Evolutionary conservation across 2,113 vertebrate genomes (phyloP), one percentile per base, ranked within the genome.

Genomic region (Rynchops niger): DNA sequence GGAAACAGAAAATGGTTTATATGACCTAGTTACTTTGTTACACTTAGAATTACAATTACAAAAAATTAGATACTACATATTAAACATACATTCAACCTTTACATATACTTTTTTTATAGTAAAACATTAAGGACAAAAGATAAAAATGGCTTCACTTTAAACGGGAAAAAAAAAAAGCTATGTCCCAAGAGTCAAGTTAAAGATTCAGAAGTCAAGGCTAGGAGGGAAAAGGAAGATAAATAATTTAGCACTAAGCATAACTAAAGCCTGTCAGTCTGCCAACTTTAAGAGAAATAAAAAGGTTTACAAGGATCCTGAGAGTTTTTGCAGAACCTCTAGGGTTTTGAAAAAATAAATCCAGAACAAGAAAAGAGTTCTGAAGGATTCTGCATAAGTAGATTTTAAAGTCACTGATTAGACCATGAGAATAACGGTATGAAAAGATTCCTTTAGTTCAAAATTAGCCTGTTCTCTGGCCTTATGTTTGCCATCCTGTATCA

Each of bases 201-300:
- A 97, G 95, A 95, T 93, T 93, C 92, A 93, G 92, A 95, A 97
- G 96, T 93, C 94, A 71, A 43, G 82, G 86, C 86, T 87, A 86
- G 95, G 86, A 95, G 82, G 93, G 71, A 89, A 93, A 94, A 95
- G 83, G 90, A 91, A 97, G 98, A 97, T 97, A 97, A 98, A 98
- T 98, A 97, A 98, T 97, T 97, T 88, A 98, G 97, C 77, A 88
- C 95, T 93, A 91, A 98, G 97, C 97, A 97, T 96, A 98, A 97
- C 96, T 96, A 89, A 97, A 95, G 94, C 53, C 96, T 97, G 97
- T 94, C 94, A 96, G 86, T 95, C 96, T 95, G 96, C 96, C 95
- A 97, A 86, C 78, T 93, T 86, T 77, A 82, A 95, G 90, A 93
- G 96, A 97, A 96, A 97, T 93, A 92, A 94, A 94, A 85, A 91